Evolutionary conservation across 2,113 vertebrate species (phyloP), one percentile per base, ranked within the genome.

Genomic region (Misgurnus anguillicaudatus): DNA sequence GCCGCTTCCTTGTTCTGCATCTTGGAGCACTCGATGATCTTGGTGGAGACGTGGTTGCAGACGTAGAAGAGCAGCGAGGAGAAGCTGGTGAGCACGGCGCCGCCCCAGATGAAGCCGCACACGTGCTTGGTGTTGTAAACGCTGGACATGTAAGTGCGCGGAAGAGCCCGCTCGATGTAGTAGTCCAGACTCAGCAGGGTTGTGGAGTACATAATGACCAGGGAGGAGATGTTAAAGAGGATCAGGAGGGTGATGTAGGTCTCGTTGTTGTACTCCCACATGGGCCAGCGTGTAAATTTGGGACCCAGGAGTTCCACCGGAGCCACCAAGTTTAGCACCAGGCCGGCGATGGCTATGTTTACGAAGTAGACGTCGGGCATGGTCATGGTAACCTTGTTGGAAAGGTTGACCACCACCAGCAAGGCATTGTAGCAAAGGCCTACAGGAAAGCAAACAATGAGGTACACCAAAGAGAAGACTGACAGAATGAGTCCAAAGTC

Each of bases 321-420:
- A 0, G 96, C 96, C 87, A 98, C 93, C 4, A 94, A 81, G 3
- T 95, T 95, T 80, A 98, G 95, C 83, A 99, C 94, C 6, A 99
- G 92, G 8, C 96, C 97, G 0, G 97, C 97, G 0, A 97, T 94
- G 3, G 96, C 97, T 51, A 99, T 97, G 91, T 99, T 99, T 83
- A 98, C 96, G 0, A 98, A 99, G 85, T 99, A 99, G 72, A 99
- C 97, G 0, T 99, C 98, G 0, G 97, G 98, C 97, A 99, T 99
- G 41, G 96, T 98, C 96, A 99, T 97, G 42, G 94, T 93, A 24
- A 94, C 91, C 87, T 95, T 97, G 91, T 97, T 97, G 74, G 93
- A 94, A 75, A 99, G 93, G 87, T 99, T 98, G 68, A 95, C 98
- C 48, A 94, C 91, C 21, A 99, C 93, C 89, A 99, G 90, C 88